These are phyloP conservation scores for Drosophila tani DNA, from an alignment of 1,140 invertebrate species.

Conservation along the genomic window DNA sequence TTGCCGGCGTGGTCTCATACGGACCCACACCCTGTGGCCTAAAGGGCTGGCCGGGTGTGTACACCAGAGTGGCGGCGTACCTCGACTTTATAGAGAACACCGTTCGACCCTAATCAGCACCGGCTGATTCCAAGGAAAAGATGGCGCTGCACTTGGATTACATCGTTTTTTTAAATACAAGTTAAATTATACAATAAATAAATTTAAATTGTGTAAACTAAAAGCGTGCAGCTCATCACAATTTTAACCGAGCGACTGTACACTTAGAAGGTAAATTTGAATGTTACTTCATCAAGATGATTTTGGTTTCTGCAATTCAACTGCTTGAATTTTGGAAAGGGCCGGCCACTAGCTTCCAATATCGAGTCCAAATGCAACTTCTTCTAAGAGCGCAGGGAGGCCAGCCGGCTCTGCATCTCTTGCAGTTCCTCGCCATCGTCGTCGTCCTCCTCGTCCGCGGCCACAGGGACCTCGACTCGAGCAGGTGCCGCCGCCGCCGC, in stretches of 20 bases:
- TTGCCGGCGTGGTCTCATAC: slow-evolving; percentile 90
- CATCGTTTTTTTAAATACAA: slow-evolving; percentile 54
- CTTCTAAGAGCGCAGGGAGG: slow-evolving; percentile 61
- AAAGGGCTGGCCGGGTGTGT: slow-evolving; percentile 90
- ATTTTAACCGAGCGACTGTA: slow-evolving; percentile 47
- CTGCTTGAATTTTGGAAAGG: slow-evolving; percentile 44
- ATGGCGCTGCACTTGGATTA: slow-evolving; percentile 18
- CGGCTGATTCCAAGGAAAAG: neutral
- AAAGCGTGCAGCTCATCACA: slow-evolving; percentile 49
- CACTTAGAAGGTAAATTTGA: slow-evolving; percentile 53
- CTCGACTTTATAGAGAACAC: slow-evolving; percentile 89
- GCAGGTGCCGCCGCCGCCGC: slow-evolving; percentile 82
- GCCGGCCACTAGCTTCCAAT: slow-evolving; percentile 14
- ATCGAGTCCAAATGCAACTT: slow-evolving; percentile 32
- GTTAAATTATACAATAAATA: slow-evolving; percentile 74
- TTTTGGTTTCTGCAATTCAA: slow-evolving; percentile 56
- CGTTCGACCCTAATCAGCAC: slow-evolving; percentile 62
- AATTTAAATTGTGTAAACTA: slow-evolving; percentile 51
- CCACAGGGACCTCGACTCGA: slow-evolving; percentile 57
- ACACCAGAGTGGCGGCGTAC: slow-evolving; percentile 89
- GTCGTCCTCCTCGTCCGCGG: slow-evolving; percentile 81
- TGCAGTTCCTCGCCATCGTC: slow-evolving; percentile 86
- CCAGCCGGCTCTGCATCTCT: slow-evolving; percentile 86
- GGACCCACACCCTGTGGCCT: slow-evolving; percentile 91
- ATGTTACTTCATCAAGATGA: slow-evolving; percentile 28